Conservation (phyloP, 2,797 vertebrate genomes). For the Sebastes iracundus region DNA sequence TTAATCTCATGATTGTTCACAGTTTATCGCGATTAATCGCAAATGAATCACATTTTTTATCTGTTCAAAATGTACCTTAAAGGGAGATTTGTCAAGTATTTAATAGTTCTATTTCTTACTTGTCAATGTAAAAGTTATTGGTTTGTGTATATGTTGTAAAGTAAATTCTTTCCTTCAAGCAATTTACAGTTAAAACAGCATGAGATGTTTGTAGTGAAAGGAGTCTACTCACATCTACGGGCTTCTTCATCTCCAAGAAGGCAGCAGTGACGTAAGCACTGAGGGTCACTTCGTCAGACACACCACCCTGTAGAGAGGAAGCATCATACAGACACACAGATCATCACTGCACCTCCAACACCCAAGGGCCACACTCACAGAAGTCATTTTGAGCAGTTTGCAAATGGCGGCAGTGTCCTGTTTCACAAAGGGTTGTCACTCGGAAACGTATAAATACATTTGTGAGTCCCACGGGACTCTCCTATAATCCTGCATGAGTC, state of each 20-base stretch:
- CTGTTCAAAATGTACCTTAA: no score
- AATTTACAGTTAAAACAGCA: neutral
- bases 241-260: slow-evolving; percentile 71
- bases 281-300: slow-evolving; percentile 80
- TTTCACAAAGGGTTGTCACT: neutral
- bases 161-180: neutral
- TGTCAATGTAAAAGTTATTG: no score
- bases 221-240: slow-evolving; percentile 39
- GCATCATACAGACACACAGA: neutral
- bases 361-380: no score
- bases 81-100: no score
- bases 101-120: no score
- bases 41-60: no score
- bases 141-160: neutral
- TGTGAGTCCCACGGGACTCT: no score
- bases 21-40: no score
- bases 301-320: slow-evolving; percentile 74
- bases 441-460: no score
- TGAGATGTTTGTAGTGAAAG: neutral
- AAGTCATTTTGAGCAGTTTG: no score
- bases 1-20: neutral
- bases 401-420: neutral
- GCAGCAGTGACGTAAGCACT: slow-evolving; percentile 77
- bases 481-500: neutral
- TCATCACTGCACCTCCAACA: neutral